These are phyloP conservation scores for Drosophila ustulata DNA, from an alignment of 2,888 invertebrate species.

Conservation along the genomic window DNA sequence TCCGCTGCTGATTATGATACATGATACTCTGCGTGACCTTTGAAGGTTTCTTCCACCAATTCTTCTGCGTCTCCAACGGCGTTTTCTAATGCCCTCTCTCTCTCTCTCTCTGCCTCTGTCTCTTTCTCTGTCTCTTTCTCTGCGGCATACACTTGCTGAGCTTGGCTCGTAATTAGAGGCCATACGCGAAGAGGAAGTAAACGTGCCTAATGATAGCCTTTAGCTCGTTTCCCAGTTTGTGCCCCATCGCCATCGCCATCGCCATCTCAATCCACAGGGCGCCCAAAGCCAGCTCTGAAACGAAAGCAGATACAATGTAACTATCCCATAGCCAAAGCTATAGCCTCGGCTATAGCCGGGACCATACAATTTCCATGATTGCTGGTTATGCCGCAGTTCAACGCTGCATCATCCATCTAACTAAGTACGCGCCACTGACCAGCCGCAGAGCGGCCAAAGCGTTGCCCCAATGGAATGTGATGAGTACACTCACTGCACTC, in stretches of 20 bases:
- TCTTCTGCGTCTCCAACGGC: constrained; percentile 3
- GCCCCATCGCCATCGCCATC: background rate
- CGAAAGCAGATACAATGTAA: constrained; percentile 31
- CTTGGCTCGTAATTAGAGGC: constrained; percentile 70
- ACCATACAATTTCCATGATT: constrained; percentile 75
- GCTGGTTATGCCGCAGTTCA: constrained; percentile 60
- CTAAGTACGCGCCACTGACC: constrained; percentile 79
- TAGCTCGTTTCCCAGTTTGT: constrained; percentile 55
- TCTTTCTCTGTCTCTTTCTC: constrained; percentile 5
- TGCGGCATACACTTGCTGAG: constrained; percentile 51
- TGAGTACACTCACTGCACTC: constrained; percentile 27
- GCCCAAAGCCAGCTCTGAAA: constrained; percentile 36
- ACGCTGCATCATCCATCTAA: constrained; percentile 64
- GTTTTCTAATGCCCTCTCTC: constrained; percentile 37
- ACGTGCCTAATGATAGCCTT: constrained; percentile 81
- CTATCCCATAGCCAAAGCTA: constrained; percentile 13
- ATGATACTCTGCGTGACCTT: constrained; percentile 60
- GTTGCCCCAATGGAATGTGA: constrained; percentile 38
- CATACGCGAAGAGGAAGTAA: constrained; percentile 72
- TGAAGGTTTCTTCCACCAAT: constrained; percentile 31
- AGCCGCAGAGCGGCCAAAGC: constrained; percentile 24
- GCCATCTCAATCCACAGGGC: constrained; percentile 33
- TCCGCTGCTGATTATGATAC: background rate
- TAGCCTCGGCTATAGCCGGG: constrained; percentile 9
- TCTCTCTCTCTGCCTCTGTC: background rate